A percentile compares a stretch with the other conserved stretches of the same genome.
phyloP scores from a whole-genome alignment of 2,113 vertebrate genomes.

The Lynx canadensis region DNA sequence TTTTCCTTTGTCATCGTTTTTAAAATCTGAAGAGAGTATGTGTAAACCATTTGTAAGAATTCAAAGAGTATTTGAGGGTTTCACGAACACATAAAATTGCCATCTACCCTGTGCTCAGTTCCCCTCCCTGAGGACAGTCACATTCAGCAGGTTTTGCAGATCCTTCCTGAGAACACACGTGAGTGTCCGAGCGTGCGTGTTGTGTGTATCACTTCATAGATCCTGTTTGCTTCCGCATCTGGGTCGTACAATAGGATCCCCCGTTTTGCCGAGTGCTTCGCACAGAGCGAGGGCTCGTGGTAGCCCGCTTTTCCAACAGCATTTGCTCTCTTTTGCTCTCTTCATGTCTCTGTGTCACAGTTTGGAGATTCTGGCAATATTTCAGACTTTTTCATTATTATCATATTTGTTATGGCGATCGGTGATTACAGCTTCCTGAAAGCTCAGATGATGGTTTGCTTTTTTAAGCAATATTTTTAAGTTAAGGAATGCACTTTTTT shows the following conservation, averaged over 20 bases:
- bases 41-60: background rate
- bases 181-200: no score
- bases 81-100: background rate
- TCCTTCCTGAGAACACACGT: background rate
- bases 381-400: background rate
- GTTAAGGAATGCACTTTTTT: background rate
- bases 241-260: background rate
- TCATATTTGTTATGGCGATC: background rate
- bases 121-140: no score
- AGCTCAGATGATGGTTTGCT: background rate
- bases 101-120: background rate
- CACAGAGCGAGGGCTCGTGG: background rate
- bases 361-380: background rate
- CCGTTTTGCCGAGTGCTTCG: background rate
- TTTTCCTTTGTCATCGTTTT: background rate
- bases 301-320: background rate
- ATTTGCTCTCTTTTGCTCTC: background rate
- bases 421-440: background rate
- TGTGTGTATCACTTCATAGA: background rate
- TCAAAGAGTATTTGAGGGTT: background rate
- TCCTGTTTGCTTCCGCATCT: background rate
- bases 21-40: background rate
- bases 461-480: background rate
- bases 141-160: background rate
- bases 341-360: background rate